phyloP scores from a whole-genome alignment of 2,113 vertebrate species.

The Chaetops frenatus region DNA sequence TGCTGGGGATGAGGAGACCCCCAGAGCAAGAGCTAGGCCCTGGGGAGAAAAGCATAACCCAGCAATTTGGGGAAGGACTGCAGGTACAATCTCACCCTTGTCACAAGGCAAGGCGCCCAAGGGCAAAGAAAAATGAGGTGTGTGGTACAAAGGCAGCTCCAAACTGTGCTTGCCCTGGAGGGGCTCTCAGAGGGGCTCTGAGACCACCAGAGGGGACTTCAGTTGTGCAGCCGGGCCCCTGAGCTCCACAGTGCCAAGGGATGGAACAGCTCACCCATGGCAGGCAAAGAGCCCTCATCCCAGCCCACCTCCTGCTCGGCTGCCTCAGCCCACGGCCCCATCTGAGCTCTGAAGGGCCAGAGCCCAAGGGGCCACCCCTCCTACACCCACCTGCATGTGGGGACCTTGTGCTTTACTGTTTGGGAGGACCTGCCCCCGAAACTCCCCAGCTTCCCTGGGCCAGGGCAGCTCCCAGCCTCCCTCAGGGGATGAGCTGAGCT shows the following conservation, averaged over 20 bases:
- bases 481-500: too few species aligned
- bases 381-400: neutral
- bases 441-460: neutral
- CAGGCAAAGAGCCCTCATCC: neutral
- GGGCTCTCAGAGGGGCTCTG: neutral
- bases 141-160: neutral
- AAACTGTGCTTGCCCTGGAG: neutral
- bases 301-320: neutral
- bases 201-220: neutral
- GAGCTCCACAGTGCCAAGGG: neutral
- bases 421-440: neutral
- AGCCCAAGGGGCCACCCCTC: neutral
- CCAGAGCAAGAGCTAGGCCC: neutral
- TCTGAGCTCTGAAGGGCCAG: neutral
- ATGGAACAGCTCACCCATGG: neutral
- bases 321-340: neutral
- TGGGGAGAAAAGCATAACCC: neutral
- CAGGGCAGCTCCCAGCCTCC: neutral
- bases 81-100: neutral
- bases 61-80: neutral
- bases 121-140: neutral
- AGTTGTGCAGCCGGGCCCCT: neutral
- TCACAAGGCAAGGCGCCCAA: neutral
- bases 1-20: neutral
- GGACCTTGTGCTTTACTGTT: constrained; percentile 25